phyloP scores from a whole-genome alignment of 2,888 invertebrate species.

The Athalia rosae region DNA sequence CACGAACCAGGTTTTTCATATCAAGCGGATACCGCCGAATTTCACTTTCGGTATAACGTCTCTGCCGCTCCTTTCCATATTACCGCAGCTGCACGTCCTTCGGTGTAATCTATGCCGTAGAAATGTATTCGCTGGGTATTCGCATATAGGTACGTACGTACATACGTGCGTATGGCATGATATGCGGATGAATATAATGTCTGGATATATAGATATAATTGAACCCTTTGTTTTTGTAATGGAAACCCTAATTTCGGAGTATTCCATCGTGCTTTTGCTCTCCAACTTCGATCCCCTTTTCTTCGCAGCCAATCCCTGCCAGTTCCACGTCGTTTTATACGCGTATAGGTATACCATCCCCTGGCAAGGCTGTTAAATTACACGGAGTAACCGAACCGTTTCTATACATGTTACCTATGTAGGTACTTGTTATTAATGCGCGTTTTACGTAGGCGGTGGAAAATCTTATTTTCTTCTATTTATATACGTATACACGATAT shows the following conservation, averaged over 20 bases:
- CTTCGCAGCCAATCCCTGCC: constrained; percentile 5
- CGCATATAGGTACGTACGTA: no score
- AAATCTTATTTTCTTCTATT: background rate
- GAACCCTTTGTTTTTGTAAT: constrained; percentile 40
- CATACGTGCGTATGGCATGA: background rate
- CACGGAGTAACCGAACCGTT: constrained; percentile 31
- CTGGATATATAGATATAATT: constrained; percentile 16
- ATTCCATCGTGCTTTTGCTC: constrained; percentile 17
- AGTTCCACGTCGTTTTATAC: constrained; percentile 11
- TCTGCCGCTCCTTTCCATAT: no score
- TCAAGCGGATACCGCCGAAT: no score
- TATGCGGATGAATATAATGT: background rate
- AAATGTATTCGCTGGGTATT: no score
- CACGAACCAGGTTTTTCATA: no score
- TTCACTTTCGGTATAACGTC: no score
- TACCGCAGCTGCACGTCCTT: no score
- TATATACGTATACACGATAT: no score
- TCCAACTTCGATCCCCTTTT: constrained; percentile 31
- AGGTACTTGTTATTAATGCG: constrained; percentile 28
- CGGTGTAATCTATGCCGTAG: no score
- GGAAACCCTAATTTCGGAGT: constrained; percentile 34
- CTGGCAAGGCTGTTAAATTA: constrained; percentile 38
- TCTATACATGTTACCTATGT: background rate
- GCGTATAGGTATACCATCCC: background rate
- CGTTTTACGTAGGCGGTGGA: constrained; percentile 11